Conservation (phyloP, 2,888 invertebrate species). For the Parnassius apollo region DNA sequence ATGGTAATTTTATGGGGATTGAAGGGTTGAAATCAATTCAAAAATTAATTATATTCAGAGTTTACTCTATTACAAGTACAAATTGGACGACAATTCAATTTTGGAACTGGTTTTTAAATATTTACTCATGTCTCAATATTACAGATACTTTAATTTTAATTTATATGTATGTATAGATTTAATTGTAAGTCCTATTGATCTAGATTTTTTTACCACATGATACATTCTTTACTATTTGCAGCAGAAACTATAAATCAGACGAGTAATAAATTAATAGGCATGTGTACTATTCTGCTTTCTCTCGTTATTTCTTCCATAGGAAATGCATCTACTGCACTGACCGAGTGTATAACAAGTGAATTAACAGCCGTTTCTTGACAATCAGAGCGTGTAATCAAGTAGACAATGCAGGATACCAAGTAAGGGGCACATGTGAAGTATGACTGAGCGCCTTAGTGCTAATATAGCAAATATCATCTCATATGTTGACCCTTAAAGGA, state of each 20-base stretch:
- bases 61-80: no score
- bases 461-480: slow-evolving; percentile 8
- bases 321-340: slow-evolving; percentile 34
- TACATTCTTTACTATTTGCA: neutral
- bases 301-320: slow-evolving; percentile 32
- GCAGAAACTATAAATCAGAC: neutral
- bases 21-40: no score
- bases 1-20: no score
- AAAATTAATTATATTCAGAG: no score
- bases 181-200: no score
- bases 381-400: slow-evolving; percentile 57
- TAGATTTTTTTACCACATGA: no score
- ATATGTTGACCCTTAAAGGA: neutral
- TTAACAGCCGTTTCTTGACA: slow-evolving; percentile 42
- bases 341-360: slow-evolving; percentile 30
- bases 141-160: no score
- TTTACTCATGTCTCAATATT: no score
- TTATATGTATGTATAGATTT: no score
- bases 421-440: slow-evolving; percentile 47
- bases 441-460: slow-evolving; percentile 16
- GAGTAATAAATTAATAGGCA: slow-evolving; percentile 5
- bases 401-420: slow-evolving; percentile 47
- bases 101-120: no score
- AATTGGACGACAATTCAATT: no score
- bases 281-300: slow-evolving; percentile 21